These are phyloP conservation scores for Peromyscus melanophrys DNA, from an alignment of 2,797 vertebrate species.

Conservation along the genomic window DNA sequence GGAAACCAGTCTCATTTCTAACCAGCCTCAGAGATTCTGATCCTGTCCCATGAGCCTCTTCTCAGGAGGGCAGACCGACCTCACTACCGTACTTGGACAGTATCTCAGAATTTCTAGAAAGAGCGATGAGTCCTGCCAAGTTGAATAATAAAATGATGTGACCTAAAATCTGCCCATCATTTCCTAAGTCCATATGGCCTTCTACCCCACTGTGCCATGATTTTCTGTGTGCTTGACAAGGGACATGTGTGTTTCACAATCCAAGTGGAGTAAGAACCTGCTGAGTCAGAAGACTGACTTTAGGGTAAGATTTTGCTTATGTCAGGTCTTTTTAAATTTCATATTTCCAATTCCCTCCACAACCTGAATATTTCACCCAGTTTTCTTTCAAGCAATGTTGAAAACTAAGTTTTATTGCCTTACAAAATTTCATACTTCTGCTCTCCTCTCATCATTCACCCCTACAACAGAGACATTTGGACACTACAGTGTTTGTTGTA, in stretches of 20 bases:
- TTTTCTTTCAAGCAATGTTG: not conserved
- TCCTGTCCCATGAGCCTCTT: not conserved
- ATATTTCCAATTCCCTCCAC: not conserved
- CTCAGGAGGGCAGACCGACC: not conserved
- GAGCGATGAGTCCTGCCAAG: not conserved
- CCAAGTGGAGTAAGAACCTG: not conserved
- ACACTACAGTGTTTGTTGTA: not conserved
- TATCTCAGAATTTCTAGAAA: not conserved
- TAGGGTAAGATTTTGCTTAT: not conserved
- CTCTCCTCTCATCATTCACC: not conserved
- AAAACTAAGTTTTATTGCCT: not conserved
- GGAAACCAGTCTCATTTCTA: not conserved
- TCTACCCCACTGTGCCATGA: not conserved
- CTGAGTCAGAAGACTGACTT: slow-evolving; percentile 25
- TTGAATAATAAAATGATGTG: not conserved
- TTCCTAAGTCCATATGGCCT: not conserved
- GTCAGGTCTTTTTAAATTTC: not conserved
- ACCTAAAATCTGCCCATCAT: not conserved
- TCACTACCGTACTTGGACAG: not conserved
- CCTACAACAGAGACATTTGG: not conserved
- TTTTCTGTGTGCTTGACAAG: not conserved
- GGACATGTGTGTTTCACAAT: slow-evolving; percentile 36
- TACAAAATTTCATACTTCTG: not conserved
- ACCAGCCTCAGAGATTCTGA: not conserved
- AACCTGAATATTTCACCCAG: not conserved